phyloP scores from a whole-genome alignment of 2,113 vertebrate genomes.

The Potamarius usumacintae region DNA sequence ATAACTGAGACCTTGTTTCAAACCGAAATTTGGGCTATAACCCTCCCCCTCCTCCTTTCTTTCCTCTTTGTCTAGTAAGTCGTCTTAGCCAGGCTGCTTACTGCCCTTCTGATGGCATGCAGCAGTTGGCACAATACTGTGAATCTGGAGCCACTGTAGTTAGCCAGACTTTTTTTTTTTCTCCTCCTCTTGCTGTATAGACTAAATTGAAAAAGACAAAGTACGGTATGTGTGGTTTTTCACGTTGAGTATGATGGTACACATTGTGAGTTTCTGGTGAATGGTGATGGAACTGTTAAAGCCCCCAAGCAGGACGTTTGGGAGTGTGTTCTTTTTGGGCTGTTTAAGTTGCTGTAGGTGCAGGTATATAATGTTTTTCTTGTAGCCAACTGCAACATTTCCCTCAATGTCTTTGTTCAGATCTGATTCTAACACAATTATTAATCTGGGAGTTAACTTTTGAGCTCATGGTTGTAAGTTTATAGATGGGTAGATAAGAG shows the following conservation, averaged over 20 bases:
- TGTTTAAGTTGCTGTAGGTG: slow-evolving; percentile 24
- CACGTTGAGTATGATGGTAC: slow-evolving; percentile 46
- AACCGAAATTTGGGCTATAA: slow-evolving; percentile 61
- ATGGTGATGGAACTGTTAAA: slow-evolving; percentile 23
- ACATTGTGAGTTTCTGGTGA: slow-evolving; percentile 11
- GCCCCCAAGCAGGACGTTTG: slow-evolving; percentile 9
- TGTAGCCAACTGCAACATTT: neutral
- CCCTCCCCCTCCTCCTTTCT: slow-evolving; percentile 1
- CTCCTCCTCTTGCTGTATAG: slow-evolving; percentile 70
- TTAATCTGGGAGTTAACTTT: neutral
- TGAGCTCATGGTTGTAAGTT: neutral
- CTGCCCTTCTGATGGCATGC: slow-evolving; percentile 51
- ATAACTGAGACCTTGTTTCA: slow-evolving; percentile 71
- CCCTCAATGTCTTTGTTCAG: neutral
- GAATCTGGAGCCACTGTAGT: slow-evolving; percentile 78
- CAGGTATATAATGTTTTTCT: neutral
- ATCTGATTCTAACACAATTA: neutral
- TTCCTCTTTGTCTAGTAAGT: slow-evolving; percentile 61
- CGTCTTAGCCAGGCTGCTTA: slow-evolving; percentile 67
- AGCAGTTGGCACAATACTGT: slow-evolving; percentile 75
- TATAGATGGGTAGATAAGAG: neutral
- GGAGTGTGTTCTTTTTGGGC: slow-evolving; percentile 4
- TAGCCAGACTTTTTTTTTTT: slow-evolving; percentile 72
- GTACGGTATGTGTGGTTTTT: slow-evolving; percentile 60
- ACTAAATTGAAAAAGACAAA: slow-evolving; percentile 67